phyloP scores from a whole-genome alignment of 2,797 vertebrate species.

The Antrozous pallidus region DNA sequence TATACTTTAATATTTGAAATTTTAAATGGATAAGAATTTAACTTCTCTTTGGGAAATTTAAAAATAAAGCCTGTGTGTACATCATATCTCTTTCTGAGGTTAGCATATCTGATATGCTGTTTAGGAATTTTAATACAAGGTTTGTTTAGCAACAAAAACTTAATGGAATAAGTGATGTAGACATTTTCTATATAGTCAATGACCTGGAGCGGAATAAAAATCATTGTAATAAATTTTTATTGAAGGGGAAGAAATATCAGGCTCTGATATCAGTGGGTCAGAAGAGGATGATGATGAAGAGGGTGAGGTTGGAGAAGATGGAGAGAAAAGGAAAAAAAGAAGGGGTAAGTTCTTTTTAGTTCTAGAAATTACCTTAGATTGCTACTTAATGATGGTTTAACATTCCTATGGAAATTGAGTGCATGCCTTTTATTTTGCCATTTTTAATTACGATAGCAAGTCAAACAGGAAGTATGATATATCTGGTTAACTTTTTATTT shows the following conservation, averaged over 20 bases:
- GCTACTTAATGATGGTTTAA: not conserved
- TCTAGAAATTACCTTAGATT: not conserved
- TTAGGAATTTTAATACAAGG: not conserved
- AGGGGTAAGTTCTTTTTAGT: conserved; percentile 85
- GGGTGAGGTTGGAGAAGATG: conserved; percentile 88
- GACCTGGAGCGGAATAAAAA: conserved; percentile 17
- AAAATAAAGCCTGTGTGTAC: conserved; percentile 24
- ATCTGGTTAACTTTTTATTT: conserved; percentile 38
- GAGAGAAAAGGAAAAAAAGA: conserved; percentile 91
- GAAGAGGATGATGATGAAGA: conserved; percentile 96
- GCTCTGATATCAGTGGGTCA: conserved; percentile 94
- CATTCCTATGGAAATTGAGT: not conserved
- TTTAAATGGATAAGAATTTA: conserved; percentile 49
- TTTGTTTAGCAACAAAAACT: conserved; percentile 1
- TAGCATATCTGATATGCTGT: not conserved
- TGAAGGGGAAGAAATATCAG: conserved; percentile 97
- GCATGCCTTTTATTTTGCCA: conserved; percentile 14
- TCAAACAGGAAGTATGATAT: not conserved
- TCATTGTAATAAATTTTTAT: conserved; percentile 27
- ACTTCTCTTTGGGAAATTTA: conserved; percentile 37
- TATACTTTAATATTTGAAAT: not conserved
- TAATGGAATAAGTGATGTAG: not conserved
- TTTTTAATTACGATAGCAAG: conserved; percentile 37
- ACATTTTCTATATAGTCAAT: not conserved
- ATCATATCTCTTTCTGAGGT: not conserved